phyloP scores from a whole-genome alignment of 2,797 vertebrate genomes.

The Sciurus vulgaris region DNA sequence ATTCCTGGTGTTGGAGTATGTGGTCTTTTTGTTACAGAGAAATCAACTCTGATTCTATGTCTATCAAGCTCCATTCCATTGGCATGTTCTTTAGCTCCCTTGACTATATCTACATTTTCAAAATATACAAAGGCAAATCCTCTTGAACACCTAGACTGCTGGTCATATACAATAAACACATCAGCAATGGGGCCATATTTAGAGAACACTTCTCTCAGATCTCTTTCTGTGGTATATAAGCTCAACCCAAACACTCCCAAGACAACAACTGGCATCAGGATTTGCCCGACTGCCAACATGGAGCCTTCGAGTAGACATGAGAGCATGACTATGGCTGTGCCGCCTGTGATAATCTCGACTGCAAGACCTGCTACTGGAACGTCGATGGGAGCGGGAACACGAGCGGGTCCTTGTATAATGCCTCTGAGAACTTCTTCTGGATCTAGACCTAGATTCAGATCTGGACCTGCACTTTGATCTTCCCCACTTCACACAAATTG shows the following conservation, averaged over 20 bases:
- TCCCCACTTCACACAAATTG: no score
- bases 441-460: constrained; percentile 94
- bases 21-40: no score
- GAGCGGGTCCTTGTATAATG: constrained; percentile 95
- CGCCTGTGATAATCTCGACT: no score
- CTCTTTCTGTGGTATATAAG: constrained; percentile 96
- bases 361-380: no score
- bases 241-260: constrained; percentile 96
- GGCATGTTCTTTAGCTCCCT: constrained; percentile 87
- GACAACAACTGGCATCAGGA: no score
- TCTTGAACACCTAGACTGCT: constrained; percentile 95
- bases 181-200: constrained; percentile 96
- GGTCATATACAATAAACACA: constrained; percentile 96
- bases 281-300: no score
- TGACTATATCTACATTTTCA: constrained; percentile 94
- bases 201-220: constrained; percentile 97
- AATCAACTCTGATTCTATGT: no score
- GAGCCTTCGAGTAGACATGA: no score
- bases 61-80: no score
- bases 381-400: constrained; percentile 93
- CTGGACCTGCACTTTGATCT: constrained; percentile 94
- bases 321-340: no score
- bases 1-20: no score
- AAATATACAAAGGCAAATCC: constrained; percentile 89
- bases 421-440: constrained; percentile 94